Evolutionary conservation across 2,113 vertebrate genomes (phyloP).

Genomic region (Sterna hirundo): DNA sequence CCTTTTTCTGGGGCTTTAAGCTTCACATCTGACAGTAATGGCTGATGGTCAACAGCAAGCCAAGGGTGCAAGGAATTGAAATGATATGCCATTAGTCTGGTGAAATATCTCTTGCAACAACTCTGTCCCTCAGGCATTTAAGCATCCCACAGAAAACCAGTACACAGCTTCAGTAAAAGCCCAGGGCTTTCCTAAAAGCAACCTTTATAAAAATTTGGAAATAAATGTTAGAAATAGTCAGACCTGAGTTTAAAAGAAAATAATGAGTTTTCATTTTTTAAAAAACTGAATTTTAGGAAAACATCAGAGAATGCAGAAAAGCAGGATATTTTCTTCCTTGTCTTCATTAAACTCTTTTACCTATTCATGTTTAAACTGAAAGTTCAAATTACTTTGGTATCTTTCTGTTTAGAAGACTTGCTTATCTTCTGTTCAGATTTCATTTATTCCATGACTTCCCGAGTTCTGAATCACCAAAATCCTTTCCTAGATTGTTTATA

Average conservation of each 20-base stretch:
- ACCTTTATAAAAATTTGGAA: background rate
- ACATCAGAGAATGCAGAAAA: background rate
- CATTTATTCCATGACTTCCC: background rate
- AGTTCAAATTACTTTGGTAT: background rate
- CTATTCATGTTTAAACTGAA: background rate
- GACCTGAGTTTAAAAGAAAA: background rate
- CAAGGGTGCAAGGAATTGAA: background rate
- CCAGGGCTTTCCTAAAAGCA: background rate
- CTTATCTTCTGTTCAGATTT: background rate
- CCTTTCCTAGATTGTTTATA: background rate
- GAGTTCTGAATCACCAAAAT: background rate
- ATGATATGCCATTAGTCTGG: background rate
- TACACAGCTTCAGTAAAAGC: background rate
- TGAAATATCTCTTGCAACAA: background rate
- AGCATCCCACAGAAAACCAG: background rate
- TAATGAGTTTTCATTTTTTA: background rate
- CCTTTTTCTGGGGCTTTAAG: background rate
- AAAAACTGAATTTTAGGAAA: background rate
- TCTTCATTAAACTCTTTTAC: background rate
- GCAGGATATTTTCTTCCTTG: background rate
- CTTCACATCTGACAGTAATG: background rate
- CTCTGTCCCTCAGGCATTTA: background rate
- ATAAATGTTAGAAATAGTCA: background rate
- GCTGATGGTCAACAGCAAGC: background rate
- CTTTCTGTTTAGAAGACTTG: background rate